Evolutionary conservation across 2,888 invertebrate genomes (phyloP).

Genomic region (Cecidostiba fungosa): DNA sequence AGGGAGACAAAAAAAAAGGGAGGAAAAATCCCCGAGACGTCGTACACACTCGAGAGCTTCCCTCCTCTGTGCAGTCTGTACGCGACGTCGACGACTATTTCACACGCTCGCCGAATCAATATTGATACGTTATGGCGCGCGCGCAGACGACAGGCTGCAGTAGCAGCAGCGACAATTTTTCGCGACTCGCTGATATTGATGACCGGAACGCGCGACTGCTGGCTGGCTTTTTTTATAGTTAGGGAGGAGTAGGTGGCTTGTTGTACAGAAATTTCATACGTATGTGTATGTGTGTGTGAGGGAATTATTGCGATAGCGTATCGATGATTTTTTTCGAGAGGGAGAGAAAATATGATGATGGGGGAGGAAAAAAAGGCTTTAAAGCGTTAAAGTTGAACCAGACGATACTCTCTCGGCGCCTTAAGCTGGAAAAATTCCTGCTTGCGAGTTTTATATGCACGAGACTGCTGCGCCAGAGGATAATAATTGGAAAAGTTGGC

Average conservation of each 20-base stretch:
- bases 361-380: no score
- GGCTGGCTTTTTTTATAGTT: not conserved
- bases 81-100: conserved; percentile 39
- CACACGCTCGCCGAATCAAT: conserved; percentile 67
- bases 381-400: not conserved
- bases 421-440: not conserved
- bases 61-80: not conserved
- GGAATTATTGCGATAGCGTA: not conserved
- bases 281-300: no score
- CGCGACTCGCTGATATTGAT: conserved; percentile 45
- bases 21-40: conserved; percentile 36
- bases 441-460: not conserved
- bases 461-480: not conserved
- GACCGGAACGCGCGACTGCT: conserved; percentile 25
- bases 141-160: not conserved
- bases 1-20: not conserved
- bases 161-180: conserved; percentile 32
- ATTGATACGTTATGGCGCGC: conserved; percentile 66
- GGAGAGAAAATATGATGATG: not conserved
- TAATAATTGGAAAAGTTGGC: conserved; percentile 53
- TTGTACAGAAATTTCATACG: not conserved
- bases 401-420: not conserved
- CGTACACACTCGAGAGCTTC: not conserved
- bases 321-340: not conserved
- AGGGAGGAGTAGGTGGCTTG: not conserved